Base-by-base conservation (phyloP, 1,140 invertebrate genomes). In the Homalodisca vitripennis region DNA sequence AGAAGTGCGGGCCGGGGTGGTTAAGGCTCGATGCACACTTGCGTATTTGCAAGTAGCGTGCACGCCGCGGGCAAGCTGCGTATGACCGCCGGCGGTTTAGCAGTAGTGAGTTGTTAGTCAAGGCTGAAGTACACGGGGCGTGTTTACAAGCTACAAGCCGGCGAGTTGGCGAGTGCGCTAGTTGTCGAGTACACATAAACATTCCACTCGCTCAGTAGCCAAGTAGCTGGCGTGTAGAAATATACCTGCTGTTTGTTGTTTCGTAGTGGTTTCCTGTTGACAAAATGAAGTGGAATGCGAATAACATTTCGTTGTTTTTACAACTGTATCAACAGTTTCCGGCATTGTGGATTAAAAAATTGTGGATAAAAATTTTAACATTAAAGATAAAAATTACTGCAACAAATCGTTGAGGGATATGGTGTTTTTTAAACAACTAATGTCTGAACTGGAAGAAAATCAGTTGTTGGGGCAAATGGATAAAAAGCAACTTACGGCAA, bases 101-200 rank as follows among this genome's bases (percentile, higher is more conserved):
- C n/a, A n/a, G n/a, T n/a, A n/a, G n/a, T n/a, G 34, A 41, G 6
- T 41, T 41, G 34, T 10, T 6, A 10, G 34, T 41, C 6, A 41
- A 41, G 34, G 34, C 34, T 41, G 6, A 17, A 41, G 17, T 41
- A 41, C 34, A 41, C 48, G 48, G 48, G 20, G 48, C 12, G 20
- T 17, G 48, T 53, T 53, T 53, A 53, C 48, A 53, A 53, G 48
- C 48, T 53, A 53, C 12, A 53, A 22, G 20, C 48, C 48, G 20
- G 48, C 63, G 63, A 31, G 63, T 65, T 31, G 63, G 63, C 63
- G 63, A 65, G 63, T 65, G 63, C 30, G 63, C 63, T 65, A 30
- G 63, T 32, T 32, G 63, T 65, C 30, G 63, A 65, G 63, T 65
- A 65, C 63, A 65, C 63, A 34, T 34, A n/a, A 65, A 30, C 14